phyloP scores from a whole-genome alignment of 2,888 invertebrate genomes.

The Drosophila rellima region DNA sequence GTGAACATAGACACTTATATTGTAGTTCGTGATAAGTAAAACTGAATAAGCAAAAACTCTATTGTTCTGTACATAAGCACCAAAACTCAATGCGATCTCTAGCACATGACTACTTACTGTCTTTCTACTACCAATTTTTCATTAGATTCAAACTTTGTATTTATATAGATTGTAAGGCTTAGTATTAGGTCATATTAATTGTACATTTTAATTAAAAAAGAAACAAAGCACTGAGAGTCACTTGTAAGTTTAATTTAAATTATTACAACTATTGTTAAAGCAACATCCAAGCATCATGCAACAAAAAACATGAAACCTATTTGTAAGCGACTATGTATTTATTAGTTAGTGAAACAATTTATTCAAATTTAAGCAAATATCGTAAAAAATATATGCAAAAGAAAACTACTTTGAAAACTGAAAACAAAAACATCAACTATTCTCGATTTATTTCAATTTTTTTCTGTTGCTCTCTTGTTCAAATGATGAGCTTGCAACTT shows the following conservation, averaged over 20 bases:
- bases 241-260: slow-evolving; percentile 70
- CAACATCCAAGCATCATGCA: slow-evolving; percentile 12
- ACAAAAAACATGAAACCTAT: slow-evolving; percentile 29
- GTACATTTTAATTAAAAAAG: slow-evolving; percentile 31
- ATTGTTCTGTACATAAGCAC: slow-evolving; percentile 56
- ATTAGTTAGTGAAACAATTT: slow-evolving; percentile 77
- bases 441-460: slow-evolving; percentile 42
- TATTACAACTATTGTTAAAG: slow-evolving; percentile 36
- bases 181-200: slow-evolving; percentile 21
- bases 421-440: slow-evolving; percentile 24
- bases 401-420: slow-evolving; percentile 58
- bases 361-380: slow-evolving; percentile 72
- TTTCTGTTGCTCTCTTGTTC: slow-evolving; percentile 3
- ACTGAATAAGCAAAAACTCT: slow-evolving; percentile 17
- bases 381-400: slow-evolving; percentile 64
- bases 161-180: slow-evolving; percentile 49
- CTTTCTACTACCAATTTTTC: slow-evolving; percentile 51
- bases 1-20: slow-evolving; percentile 6
- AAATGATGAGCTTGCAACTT: slow-evolving; percentile 68
- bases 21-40: slow-evolving; percentile 4
- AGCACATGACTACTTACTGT: slow-evolving; percentile 46
- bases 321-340: slow-evolving; percentile 68
- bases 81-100: slow-evolving; percentile 51
- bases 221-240: slow-evolving; percentile 78
- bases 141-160: slow-evolving; percentile 39